Conservation (phyloP, 1,140 invertebrate species). For the Mercenaria mercenaria region DNA sequence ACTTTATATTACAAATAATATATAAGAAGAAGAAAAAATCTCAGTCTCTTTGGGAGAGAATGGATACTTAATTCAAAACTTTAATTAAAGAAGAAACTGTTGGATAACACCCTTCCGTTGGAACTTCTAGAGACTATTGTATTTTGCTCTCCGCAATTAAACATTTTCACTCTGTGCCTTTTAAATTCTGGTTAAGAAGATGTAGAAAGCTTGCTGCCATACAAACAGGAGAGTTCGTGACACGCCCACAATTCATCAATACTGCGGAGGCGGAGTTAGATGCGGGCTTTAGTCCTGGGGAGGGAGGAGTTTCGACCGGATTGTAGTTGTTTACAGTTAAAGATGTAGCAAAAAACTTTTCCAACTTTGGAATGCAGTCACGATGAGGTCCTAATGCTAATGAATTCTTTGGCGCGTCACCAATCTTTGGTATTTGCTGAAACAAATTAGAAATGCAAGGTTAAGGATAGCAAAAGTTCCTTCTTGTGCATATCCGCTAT, state of each 20-base stretch:
- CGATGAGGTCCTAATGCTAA: not conserved
- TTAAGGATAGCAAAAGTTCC: too few relatives aligned
- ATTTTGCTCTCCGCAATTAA: too few relatives aligned
- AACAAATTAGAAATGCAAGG: not conserved
- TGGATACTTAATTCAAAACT: too few relatives aligned
- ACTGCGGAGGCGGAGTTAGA: not conserved
- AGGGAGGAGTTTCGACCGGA: not conserved
- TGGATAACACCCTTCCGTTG: too few relatives aligned
- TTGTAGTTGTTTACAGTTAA: conserved; percentile 45
- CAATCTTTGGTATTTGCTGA: conserved; percentile 36
- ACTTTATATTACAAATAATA: too few relatives aligned
- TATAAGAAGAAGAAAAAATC: too few relatives aligned
- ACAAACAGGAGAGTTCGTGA: not conserved
- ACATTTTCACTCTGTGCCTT: not conserved
- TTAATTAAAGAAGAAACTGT: too few relatives aligned
- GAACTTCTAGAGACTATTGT: too few relatives aligned
- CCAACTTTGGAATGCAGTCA: not conserved
- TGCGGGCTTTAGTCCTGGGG: not conserved
- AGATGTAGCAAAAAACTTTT: conserved; percentile 43
- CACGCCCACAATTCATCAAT: not conserved
- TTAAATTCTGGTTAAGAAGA: not conserved
- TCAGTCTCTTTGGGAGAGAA: too few relatives aligned
- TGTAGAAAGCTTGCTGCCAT: not conserved
- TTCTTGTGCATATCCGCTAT: too few relatives aligned
- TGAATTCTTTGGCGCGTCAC: not conserved